Evolutionary conservation across 2,797 vertebrate species (phyloP), one percentile per base, ranked within the genome.

Genomic region (Squalus acanthias): DNA sequence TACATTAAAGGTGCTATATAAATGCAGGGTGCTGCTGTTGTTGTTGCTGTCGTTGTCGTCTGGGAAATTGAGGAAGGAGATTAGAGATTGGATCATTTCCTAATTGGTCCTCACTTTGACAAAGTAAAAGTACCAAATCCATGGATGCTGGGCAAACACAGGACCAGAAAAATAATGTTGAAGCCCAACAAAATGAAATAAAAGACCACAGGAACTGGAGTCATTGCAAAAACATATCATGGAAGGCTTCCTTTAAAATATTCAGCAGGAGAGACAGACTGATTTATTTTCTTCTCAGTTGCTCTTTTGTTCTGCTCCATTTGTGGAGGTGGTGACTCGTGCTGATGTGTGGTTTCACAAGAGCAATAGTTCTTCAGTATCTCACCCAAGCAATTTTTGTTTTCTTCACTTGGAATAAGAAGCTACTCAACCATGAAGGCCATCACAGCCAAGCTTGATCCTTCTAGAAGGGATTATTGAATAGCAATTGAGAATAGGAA

Each of bases 401-500:
- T 89, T 33, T 89, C 1, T 57, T 89, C 26, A 89, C 53, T 26
- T 89, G 57, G 26, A 89, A 26, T 88, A 60, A 63, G 10, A 89
- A 24, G 10, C 24, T 89, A 60, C 88, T 60, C 53, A 89, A 89
- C 88, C 53, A 89, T 89, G 88, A 89, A 89, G 53, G 88, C 88
- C 53, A 57, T 26, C 85, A 88, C 3, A 29, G 53, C 57, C 53
- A 60, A 89, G 57, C 8, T 5, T 60, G 53, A 57, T 33, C 29
- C 57, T 33, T 89, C 26, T 33, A 60, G 57, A 20, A 46, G 79
- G 79, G 79, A 46, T 85, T 85, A 85, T 2, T 46, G 79, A 85
- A 50, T 22, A 85, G 39, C 22, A 50, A 50, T 85, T 22, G 20
- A 33, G 57, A n/a, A 1, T 29, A 63, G 29, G 12, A 91, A 13